Conservation (phyloP, 1,140 invertebrate species). For the Camponotus vicinus region DNA sequence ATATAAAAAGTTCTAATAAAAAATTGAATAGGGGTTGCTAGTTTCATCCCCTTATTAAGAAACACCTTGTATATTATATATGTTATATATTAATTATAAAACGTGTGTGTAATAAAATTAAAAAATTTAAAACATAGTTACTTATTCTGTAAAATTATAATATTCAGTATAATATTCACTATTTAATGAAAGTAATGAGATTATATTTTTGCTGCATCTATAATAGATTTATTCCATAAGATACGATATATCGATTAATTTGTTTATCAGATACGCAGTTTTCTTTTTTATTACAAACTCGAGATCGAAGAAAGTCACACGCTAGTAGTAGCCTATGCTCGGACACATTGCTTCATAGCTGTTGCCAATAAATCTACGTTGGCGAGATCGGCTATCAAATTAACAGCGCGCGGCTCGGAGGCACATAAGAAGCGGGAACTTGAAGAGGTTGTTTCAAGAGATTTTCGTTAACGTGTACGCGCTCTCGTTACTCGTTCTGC, state of each 20-base stretch:
- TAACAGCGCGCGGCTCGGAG: constrained; percentile 60
- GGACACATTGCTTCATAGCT: constrained; percentile 23
- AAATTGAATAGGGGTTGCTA: too few relatives aligned
- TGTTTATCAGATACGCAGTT: background rate
- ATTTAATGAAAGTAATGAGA: background rate
- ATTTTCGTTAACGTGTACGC: constrained; percentile 64
- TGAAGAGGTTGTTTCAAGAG: constrained; percentile 36
- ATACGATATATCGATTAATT: background rate
- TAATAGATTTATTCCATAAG: background rate
- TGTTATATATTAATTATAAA: too few relatives aligned
- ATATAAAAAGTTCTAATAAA: too few relatives aligned
- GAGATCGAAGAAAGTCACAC: constrained; percentile 52
- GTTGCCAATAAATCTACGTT: constrained; percentile 70
- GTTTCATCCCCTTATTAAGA: too few relatives aligned
- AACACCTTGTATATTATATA: too few relatives aligned
- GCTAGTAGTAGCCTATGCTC: constrained; percentile 52
- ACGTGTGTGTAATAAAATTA: too few relatives aligned
- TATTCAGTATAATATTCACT: too few relatives aligned
- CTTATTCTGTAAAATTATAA: too few relatives aligned
- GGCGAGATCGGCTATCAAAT: constrained; percentile 71
- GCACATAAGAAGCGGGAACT: constrained; percentile 42
- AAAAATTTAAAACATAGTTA: background rate
- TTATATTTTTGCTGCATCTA: background rate
- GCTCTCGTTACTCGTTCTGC: constrained; percentile 16
- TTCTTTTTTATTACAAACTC: background rate